Evolutionary conservation across 2,888 invertebrate genomes (phyloP), one percentile per base, ranked within the genome.

Genomic region (Cheilosia scutellata): DNA sequence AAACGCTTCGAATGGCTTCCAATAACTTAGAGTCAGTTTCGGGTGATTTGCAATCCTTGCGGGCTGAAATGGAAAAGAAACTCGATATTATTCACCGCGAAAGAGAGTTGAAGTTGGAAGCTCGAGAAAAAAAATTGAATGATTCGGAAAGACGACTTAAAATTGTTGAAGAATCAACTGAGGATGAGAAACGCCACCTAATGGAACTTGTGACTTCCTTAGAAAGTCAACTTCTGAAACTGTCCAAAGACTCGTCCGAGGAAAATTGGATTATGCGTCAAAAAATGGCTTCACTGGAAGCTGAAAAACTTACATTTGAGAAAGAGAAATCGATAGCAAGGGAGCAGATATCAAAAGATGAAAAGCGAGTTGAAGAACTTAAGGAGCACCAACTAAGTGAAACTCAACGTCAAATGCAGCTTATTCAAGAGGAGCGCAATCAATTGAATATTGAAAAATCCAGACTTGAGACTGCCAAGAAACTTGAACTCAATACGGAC

Each of bases 261-360:
- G 92, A 93, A 44, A 92, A 91, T 68, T 93, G 92, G 92, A 89
- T 90, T 40, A 68, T 92, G 13, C 89, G 92, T 0, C 92, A 92
- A 87, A 91, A 91, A 72, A 88, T 92, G 88, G 88, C 91, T n/a
- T 88, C 90, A 5, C 77, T 93, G 3, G 93, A 93, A 72, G 90
- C 91, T 0, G 93, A 93, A 29, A 90, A 90, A 71, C 77, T 88
- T 9, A 89, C 91, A 0, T 92, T 93, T 33, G 91, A 91, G 47
- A 90, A 90, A 9, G 93, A 93, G 65, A 91, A 91, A 47, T 87
- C 89, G n/a, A 90, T 90, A 27, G 88, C 89, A 5, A 89, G 92
- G 0, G 92, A 92, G 63, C 92, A 92, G 84, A 86, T 92, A 71
- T 79, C 88, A 2, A 89, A 89, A 6, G 92, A 92, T 53, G 92